These are phyloP conservation scores for Drosophila nigrodunni DNA, from an alignment of 1,140 invertebrate genomes.

Conservation along the genomic window DNA sequence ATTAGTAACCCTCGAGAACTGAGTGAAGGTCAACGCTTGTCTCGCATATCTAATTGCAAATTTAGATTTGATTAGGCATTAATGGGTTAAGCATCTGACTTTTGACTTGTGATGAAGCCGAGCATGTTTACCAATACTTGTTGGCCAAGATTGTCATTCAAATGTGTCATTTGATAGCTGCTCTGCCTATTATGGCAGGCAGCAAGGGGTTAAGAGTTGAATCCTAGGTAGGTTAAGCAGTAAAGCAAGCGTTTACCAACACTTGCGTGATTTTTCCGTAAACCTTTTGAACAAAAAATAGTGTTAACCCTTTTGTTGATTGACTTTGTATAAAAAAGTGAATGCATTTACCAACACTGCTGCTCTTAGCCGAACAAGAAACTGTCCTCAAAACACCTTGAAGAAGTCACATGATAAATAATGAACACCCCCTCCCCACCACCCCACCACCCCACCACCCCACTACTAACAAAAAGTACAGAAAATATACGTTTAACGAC, in stretches of 20 bases:
- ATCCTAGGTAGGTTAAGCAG: neutral
- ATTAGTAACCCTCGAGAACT: conserved; percentile 34
- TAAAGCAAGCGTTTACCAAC: too few relatives aligned
- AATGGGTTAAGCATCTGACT: conserved; percentile 77
- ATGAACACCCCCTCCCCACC: neutral
- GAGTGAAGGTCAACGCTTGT: conserved; percentile 64
- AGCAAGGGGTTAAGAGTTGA: conserved; percentile 75
- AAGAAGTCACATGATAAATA: conserved; percentile 59
- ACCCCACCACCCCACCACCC: conserved; percentile 1
- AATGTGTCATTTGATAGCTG: too few relatives aligned
- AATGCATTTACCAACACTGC: conserved; percentile 7
- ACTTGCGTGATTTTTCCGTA: too few relatives aligned
- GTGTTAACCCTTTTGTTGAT: too few relatives aligned
- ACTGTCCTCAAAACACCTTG: conserved; percentile 63
- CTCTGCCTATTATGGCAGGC: conserved; percentile 8
- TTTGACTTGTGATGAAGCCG: conserved; percentile 42
- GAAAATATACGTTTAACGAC: conserved; percentile 73
- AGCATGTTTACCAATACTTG: conserved; percentile 1
- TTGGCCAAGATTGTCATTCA: neutral
- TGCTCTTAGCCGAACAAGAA: neutral
- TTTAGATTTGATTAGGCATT: conserved; percentile 76
- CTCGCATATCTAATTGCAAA: conserved; percentile 71
- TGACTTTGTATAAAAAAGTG: too few relatives aligned
- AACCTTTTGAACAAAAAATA: too few relatives aligned
- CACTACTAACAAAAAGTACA: conserved; percentile 34